phyloP scores from a whole-genome alignment of 2,113 vertebrate species.

The pig (Sus scrofa) region DNA sequence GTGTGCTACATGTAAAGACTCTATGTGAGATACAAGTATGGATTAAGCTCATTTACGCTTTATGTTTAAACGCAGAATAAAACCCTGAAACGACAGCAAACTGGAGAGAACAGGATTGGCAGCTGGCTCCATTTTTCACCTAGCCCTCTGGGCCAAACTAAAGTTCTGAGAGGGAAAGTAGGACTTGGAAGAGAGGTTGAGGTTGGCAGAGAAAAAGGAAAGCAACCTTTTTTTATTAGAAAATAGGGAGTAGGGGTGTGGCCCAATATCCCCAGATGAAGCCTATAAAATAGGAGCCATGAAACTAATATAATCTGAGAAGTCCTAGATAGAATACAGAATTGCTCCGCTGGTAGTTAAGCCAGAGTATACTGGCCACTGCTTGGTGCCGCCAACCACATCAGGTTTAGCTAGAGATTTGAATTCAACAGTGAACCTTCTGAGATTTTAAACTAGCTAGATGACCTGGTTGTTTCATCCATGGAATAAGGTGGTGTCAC shows the following conservation, averaged over 20 bases:
- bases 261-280: neutral
- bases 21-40: neutral
- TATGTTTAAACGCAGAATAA: constrained; percentile 1
- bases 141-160: neutral
- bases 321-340: neutral
- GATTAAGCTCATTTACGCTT: neutral
- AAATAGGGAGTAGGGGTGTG: neutral
- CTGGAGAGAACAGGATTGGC: neutral
- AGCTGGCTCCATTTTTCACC: neutral
- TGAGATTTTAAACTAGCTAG: neutral
- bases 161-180: constrained; percentile 26
- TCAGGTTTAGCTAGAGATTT: neutral
- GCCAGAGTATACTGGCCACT: neutral
- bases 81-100: constrained; percentile 35
- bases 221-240: neutral
- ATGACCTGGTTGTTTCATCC: neutral
- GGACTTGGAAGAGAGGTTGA: neutral
- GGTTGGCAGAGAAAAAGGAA: constrained; percentile 2
- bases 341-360: neutral
- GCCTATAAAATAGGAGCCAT: neutral
- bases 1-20: neutral
- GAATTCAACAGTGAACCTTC: constrained; percentile 17
- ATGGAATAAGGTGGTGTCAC: neutral
- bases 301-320: neutral
- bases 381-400: neutral